Percentiles rank a stretch among this genome's conserved stretches.
Conservation (phyloP, 2,888 invertebrate genomes). For the Spodoptera picta region DNA sequence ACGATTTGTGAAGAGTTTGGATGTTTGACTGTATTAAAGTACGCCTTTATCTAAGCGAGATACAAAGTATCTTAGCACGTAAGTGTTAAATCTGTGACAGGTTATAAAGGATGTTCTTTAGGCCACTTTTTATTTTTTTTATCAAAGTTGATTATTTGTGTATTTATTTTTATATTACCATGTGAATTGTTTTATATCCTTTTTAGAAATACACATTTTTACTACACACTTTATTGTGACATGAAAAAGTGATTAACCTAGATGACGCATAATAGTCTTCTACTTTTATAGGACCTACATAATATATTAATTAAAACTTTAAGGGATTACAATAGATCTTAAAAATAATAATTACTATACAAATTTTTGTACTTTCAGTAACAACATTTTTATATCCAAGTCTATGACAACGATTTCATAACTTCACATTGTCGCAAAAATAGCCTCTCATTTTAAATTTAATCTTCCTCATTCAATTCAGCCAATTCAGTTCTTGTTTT, state of each 20-base stretch:
- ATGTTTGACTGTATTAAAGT: slow-evolving; percentile 5
- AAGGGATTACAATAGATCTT: too few relatives aligned
- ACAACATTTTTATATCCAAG: background rate
- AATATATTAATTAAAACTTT: too few relatives aligned
- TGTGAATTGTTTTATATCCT: too few relatives aligned
- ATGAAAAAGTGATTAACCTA: too few relatives aligned
- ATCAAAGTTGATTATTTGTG: background rate
- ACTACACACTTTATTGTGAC: too few relatives aligned
- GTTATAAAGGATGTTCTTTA: slow-evolving; percentile 4
- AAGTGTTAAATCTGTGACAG: too few relatives aligned
- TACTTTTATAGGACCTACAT: too few relatives aligned
- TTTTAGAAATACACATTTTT: too few relatives aligned
- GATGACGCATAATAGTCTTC: too few relatives aligned
- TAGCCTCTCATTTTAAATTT: slow-evolving; percentile 22
- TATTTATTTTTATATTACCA: too few relatives aligned
- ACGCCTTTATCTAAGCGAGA: slow-evolving; percentile 7
- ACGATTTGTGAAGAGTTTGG: slow-evolving; percentile 36
- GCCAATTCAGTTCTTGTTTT: slow-evolving; percentile 36
- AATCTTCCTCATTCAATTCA: slow-evolving; percentile 26
- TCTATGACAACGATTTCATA: slow-evolving; percentile 3
- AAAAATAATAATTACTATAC: too few relatives aligned
- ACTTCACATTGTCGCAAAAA: slow-evolving; percentile 13
- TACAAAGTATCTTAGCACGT: slow-evolving; percentile 3
- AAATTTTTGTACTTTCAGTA: too few relatives aligned
- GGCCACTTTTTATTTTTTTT: background rate